phyloP scores from a whole-genome alignment of 2,797 vertebrate genomes.

The Podarcis siculus region DNA sequence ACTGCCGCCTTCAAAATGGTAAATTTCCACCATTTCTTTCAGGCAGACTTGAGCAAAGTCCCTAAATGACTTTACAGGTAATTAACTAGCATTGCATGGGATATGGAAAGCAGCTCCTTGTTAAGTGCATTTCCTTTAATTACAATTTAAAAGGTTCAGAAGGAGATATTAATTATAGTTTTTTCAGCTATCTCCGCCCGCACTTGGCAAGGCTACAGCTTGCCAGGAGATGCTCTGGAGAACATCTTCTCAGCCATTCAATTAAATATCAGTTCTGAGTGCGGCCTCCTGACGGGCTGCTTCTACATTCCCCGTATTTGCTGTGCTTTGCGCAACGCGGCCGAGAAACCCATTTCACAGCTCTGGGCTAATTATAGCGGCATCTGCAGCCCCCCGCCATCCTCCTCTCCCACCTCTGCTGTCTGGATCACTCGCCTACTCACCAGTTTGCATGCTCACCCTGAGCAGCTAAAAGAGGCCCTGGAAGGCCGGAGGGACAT shows the following conservation, averaged over 20 bases:
- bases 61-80: background rate
- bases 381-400: background rate
- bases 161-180: conserved; percentile 1
- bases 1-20: background rate
- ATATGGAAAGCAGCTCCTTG: background rate
- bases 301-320: background rate
- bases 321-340: no score
- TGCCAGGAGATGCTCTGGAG: background rate
- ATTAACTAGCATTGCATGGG: background rate
- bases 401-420: background rate
- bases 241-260: background rate
- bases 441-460: background rate
- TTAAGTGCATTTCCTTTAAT: background rate
- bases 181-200: background rate
- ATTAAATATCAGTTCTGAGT: background rate
- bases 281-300: background rate
- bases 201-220: background rate
- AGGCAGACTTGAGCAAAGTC: background rate
- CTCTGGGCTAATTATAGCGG: no score
- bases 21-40: background rate
- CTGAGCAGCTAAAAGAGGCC: no score
- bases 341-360: background rate
- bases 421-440: background rate
- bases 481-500: no score
- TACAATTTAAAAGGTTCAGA: background rate